Conservation (phyloP, 2,888 invertebrate genomes). For the Cyclophora punctaria region DNA sequence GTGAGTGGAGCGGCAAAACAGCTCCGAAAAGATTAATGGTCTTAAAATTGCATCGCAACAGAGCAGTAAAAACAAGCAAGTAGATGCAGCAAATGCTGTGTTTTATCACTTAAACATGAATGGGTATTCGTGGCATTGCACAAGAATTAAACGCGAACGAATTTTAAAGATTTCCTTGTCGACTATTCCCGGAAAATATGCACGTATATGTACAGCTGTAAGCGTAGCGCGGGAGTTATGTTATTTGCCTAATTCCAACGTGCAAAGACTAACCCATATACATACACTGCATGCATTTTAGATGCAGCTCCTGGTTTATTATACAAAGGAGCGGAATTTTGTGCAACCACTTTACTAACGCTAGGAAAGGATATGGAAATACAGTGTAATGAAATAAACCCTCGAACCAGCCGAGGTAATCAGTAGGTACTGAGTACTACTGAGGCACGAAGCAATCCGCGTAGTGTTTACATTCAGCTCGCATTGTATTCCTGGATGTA, state of each 20-base stretch:
- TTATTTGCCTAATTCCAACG: slow-evolving; percentile 5
- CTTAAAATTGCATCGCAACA: slow-evolving; percentile 66
- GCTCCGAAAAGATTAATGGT: slow-evolving; percentile 65
- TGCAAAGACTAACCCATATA: neutral
- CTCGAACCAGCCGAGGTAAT: too few relatives aligned
- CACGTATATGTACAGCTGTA: neutral
- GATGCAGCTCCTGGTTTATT: neutral
- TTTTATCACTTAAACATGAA: slow-evolving; percentile 51
- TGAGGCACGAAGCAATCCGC: too few relatives aligned
- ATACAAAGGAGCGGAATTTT: neutral
- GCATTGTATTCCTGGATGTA: too few relatives aligned
- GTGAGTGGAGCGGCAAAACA: slow-evolving; percentile 46
- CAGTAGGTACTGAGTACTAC: too few relatives aligned
- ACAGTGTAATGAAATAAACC: too few relatives aligned
- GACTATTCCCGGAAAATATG: slow-evolving; percentile 1
- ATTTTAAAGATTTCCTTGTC: slow-evolving; percentile 22
- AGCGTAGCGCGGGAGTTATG: slow-evolving; percentile 6
- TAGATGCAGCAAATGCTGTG: slow-evolving; percentile 43
- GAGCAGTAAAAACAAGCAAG: slow-evolving; percentile 60
- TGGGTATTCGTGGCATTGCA: slow-evolving; percentile 30
- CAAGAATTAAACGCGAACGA: slow-evolving; percentile 41
- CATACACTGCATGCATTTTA: neutral
- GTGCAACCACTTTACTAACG: too few relatives aligned
- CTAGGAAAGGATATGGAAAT: too few relatives aligned
- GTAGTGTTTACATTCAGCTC: too few relatives aligned